Percentiles rank a stretch among this genome's conserved stretches.
Conservation (phyloP, 2,797 vertebrate species). For the Bradypodion ventrale region DNA sequence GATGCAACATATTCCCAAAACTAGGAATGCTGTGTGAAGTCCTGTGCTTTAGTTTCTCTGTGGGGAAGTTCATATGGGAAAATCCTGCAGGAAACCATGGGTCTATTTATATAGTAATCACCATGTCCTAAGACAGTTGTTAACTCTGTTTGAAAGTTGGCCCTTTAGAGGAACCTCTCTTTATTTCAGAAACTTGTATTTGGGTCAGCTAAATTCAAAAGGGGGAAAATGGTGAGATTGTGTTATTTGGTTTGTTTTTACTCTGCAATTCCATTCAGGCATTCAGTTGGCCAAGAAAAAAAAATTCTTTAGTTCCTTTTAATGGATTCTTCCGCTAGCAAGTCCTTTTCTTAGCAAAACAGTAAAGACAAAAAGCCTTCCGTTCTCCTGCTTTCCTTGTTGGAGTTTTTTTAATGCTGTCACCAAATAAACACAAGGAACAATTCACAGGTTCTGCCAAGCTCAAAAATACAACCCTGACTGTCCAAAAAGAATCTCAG, state of each 20-base stretch:
- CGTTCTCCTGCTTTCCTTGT: not conserved
- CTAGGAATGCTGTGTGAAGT: not conserved
- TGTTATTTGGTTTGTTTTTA: not conserved
- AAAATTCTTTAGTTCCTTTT: not conserved
- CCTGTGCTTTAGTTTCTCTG: not conserved
- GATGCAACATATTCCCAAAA: not conserved
- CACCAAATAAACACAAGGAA: not conserved
- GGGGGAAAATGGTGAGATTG: not conserved
- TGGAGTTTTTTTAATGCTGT: not conserved
- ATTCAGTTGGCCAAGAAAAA: constrained; percentile 1
- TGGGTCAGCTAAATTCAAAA: not conserved
- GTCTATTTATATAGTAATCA: not conserved
- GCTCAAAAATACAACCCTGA: not conserved
- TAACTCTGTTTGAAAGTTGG: not conserved
- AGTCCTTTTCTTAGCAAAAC: not conserved
- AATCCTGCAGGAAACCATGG: not conserved
- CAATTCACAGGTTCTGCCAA: not conserved
- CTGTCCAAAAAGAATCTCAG: not conserved
- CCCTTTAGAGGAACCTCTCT: not conserved
- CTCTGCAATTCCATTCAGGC: not conserved
- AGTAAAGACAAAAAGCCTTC: not conserved
- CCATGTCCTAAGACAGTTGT: not conserved
- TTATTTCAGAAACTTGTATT: not conserved
- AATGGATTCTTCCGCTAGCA: constrained; percentile 2
- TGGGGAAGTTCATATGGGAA: not conserved